Base-by-base conservation (phyloP, 2,797 vertebrate genomes). In the Microhierax caerulescens region DNA sequence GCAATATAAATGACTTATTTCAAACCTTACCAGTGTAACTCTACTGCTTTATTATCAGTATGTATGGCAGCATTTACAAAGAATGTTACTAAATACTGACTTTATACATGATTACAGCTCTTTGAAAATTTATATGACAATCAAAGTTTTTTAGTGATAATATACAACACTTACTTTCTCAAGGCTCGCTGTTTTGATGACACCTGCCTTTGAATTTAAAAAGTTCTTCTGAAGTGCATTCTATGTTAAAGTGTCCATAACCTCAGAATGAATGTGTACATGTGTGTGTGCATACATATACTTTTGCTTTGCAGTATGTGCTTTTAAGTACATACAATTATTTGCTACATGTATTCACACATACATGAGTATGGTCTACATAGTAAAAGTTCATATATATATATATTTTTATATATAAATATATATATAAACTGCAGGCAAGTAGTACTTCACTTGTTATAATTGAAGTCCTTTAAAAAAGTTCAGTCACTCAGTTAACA, bases 401-500 rank as follows among this genome's bases (percentile, higher is more conserved):
- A 92, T 97, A 97, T 92, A 97, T 91, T 69, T 92, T 80, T 51
- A 87, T 74, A 51, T 97, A 97, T 96, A 97, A 97, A 98, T 97
- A 98, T 97, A 98, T 98, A 98, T 98, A 98, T 98, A 98, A 98
- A 98, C 96, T 97, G 98, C 98, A 98, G 97, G 98, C 97, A 98
- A 98, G 94, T 97, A 98, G 95, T 98, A 97, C 90, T 98, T 98
- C 96, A 95, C 96, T 97, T 97, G 93, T 96, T 97, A 97, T 97
- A 98, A 91, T 63, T 92, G 93, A 97, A 97, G 98, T 98, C 98
- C 98, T 97, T 98, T 98, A 97, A 98, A 99, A 98, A 98, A 97
- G 97, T 97, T 95, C 96, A 97, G 97, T 97, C 97, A 96, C 90
- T 99, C 99, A 99, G 98, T 99, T 99, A 98, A 99, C 99, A 81